Percentiles rank a stretch among this genome's conserved stretches.
phyloP scores from a whole-genome alignment of 2,888 invertebrate species.

The Trichacis sp. region DNA sequence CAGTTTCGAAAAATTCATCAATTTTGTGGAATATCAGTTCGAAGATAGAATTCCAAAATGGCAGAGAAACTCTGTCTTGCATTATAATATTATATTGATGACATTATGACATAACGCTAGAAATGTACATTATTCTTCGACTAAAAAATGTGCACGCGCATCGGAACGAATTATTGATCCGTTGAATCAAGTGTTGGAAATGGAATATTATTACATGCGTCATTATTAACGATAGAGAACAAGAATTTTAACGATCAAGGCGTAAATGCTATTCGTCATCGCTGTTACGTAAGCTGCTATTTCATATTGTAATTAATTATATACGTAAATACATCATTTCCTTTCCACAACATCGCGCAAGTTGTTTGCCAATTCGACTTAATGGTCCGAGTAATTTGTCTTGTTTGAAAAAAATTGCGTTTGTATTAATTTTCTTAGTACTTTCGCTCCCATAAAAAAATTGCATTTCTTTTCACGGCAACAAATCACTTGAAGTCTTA shows the following conservation, averaged over 20 bases:
- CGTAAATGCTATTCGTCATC: conserved; percentile 40
- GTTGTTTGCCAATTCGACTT: conserved; percentile 39
- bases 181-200: background rate
- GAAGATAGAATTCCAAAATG: too few species aligned
- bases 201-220: conserved; percentile 18
- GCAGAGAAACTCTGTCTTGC: too few species aligned
- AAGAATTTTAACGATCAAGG: conserved; percentile 38
- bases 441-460: conserved; percentile 12
- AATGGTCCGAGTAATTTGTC: conserved; percentile 37
- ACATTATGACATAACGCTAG: too few species aligned
- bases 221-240: conserved; percentile 42
- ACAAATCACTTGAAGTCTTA: conserved; percentile 37
- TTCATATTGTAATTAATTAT: conserved; percentile 43
- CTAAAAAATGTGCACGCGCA: background rate
- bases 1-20: too few species aligned
- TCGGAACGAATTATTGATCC: background rate
- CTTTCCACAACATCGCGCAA: conserved; percentile 19
- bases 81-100: too few species aligned
- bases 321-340: conserved; percentile 38
- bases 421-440: conserved; percentile 28
- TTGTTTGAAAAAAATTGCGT: conserved; percentile 32
- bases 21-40: too few species aligned
- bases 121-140: too few species aligned
- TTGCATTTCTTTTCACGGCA: conserved; percentile 16
- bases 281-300: conserved; percentile 37